These are phyloP conservation scores for Coendou prehensilis DNA, from an alignment of 2,797 vertebrate genomes.

Conservation along the genomic window DNA sequence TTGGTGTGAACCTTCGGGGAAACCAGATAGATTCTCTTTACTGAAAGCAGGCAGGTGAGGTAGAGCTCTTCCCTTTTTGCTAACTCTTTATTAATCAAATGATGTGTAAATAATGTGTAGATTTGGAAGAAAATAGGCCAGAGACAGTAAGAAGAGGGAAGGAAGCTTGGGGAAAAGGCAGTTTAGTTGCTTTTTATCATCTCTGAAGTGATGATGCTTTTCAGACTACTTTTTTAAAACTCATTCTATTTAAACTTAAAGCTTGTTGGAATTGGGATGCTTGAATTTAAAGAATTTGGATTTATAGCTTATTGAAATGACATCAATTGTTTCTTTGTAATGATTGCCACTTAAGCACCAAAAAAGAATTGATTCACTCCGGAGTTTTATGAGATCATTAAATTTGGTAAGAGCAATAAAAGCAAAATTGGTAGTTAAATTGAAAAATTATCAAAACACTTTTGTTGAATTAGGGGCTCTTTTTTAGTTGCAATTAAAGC, in stretches of 20 bases:
- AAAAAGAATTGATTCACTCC: slow-evolving; percentile 51
- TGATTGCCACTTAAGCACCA: neutral
- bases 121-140: neutral
- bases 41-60: neutral
- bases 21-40: neutral
- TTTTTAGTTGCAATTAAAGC: slow-evolving; percentile 48
- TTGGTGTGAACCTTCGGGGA: neutral
- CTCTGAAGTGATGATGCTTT: slow-evolving; percentile 34
- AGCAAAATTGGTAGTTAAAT: neutral
- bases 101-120: neutral
- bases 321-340: slow-evolving; percentile 11
- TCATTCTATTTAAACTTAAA: neutral
- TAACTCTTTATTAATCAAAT: neutral
- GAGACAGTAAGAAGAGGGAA: neutral
- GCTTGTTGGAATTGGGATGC: neutral
- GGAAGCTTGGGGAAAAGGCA: neutral
- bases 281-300: slow-evolving; percentile 29
- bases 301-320: neutral
- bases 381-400: slow-evolving; percentile 60
- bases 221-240: neutral
- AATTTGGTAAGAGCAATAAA: slow-evolving; percentile 7
- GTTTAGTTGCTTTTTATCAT: neutral
- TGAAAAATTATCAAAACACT: neutral
- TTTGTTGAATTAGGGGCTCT: neutral
- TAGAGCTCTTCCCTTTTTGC: neutral